Conservation (phyloP, 2,113 vertebrate species). For the Plecotus auritus region DNA sequence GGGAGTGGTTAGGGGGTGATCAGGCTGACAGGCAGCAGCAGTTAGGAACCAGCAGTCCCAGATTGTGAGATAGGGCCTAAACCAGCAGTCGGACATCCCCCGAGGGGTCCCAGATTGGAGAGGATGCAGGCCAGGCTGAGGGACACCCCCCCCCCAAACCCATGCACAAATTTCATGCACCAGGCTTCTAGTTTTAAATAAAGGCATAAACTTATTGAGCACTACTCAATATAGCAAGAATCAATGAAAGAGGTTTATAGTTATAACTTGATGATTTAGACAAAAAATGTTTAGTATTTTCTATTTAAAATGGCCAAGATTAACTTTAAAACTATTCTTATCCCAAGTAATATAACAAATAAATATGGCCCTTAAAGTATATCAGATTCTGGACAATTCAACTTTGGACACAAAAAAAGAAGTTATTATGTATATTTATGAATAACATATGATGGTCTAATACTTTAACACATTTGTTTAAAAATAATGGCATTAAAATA, state of each 20-base stretch:
- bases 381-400: slow-evolving; percentile 36
- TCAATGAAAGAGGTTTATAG: neutral
- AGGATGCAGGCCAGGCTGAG: too few species aligned
- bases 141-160: too few species aligned
- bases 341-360: slow-evolving; percentile 21
- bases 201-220: neutral
- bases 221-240: neutral
- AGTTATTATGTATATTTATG: neutral
- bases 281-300: slow-evolving; percentile 27
- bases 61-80: too few species aligned
- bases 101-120: too few species aligned
- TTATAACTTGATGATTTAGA: neutral
- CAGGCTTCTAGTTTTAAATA: neutral
- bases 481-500: slow-evolving; percentile 42
- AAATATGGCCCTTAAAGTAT: neutral
- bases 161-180: too few species aligned
- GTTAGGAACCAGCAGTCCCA: too few species aligned
- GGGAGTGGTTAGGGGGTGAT: too few species aligned
- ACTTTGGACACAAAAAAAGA: neutral
- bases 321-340: slow-evolving; percentile 31
- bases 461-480: neutral
- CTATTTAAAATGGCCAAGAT: slow-evolving; percentile 1
- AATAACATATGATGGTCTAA: neutral
- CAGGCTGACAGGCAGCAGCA: too few species aligned
- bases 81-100: too few species aligned